Evolutionary conservation across 2,888 invertebrate species (phyloP).

Genomic region (Xanthorhoe designata): DNA sequence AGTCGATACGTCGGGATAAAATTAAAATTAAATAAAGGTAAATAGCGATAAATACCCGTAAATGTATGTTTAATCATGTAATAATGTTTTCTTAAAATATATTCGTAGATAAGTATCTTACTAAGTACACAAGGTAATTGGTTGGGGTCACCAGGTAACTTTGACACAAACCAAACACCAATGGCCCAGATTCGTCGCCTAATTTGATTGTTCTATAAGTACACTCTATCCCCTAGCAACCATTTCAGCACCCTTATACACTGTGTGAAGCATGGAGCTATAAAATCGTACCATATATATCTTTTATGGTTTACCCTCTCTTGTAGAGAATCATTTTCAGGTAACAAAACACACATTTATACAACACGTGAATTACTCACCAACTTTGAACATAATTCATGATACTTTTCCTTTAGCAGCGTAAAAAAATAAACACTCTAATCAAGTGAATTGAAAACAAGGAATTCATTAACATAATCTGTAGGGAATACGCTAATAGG

Average conservation of each 20-base stretch:
- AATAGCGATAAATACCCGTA: too few relatives aligned
- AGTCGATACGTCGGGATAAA: too few relatives aligned
- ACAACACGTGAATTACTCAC: slow-evolving; percentile 83
- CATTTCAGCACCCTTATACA: slow-evolving; percentile 18
- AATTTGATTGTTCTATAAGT: slow-evolving; percentile 1
- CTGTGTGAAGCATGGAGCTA: slow-evolving; percentile 27
- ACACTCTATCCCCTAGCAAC: neutral
- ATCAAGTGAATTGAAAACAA: slow-evolving; percentile 36
- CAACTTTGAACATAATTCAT: slow-evolving; percentile 94
- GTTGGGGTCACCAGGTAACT: neutral
- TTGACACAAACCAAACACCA: neutral
- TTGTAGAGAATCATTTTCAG: slow-evolving; percentile 31
- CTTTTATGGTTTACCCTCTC: slow-evolving; percentile 43
- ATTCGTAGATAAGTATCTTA: neutral
- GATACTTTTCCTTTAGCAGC: slow-evolving; percentile 90
- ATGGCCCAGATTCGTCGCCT: slow-evolving; percentile 1
- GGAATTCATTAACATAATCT: slow-evolving; percentile 42
- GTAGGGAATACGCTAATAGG: slow-evolving; percentile 32
- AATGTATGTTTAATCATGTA: too few relatives aligned
- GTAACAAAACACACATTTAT: slow-evolving; percentile 28
- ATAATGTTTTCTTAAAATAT: too few relatives aligned
- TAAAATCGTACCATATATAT: slow-evolving; percentile 39
- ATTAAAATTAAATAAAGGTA: too few relatives aligned
- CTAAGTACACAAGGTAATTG: neutral
- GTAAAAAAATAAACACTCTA: slow-evolving; percentile 49